These are phyloP conservation scores for Myrmecobius fasciatus DNA, from an alignment of 2,113 vertebrate species.

Conservation along the genomic window DNA sequence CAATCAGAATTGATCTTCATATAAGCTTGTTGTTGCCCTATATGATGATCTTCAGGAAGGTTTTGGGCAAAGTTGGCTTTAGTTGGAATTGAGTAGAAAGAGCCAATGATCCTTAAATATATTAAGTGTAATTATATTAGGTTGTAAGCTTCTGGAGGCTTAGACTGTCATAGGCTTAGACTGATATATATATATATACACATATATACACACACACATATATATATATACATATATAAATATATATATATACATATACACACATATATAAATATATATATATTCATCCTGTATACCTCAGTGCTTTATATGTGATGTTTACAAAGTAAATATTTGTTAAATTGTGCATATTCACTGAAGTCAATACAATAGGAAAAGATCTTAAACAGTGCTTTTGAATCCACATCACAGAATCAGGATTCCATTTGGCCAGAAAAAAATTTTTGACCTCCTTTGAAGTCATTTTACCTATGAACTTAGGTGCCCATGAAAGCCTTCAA, in stretches of 20 bases:
- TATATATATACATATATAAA: too few species aligned
- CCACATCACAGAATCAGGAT: slow-evolving; percentile 37
- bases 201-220: too few species aligned
- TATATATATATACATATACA: too few species aligned
- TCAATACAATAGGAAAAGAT: neutral
- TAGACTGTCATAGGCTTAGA: neutral
- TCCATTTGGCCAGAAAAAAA: neutral
- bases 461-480: neutral
- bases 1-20: too few species aligned
- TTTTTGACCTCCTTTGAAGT: slow-evolving; percentile 6
- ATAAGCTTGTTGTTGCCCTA: too few species aligned
- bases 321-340: neutral
- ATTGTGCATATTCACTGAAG: neutral
- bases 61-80: neutral
- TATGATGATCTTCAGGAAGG: too few species aligned
- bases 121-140: neutral
- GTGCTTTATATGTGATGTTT: neutral
- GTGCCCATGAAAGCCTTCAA: neutral
- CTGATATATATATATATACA: too few species aligned
- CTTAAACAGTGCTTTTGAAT: neutral
- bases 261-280: neutral
- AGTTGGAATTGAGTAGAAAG: neutral
- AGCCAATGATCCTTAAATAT: neutral
- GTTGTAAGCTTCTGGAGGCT: neutral
- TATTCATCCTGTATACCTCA: neutral